phyloP scores from a whole-genome alignment of 2,113 vertebrate species.

The Indicator indicator region DNA sequence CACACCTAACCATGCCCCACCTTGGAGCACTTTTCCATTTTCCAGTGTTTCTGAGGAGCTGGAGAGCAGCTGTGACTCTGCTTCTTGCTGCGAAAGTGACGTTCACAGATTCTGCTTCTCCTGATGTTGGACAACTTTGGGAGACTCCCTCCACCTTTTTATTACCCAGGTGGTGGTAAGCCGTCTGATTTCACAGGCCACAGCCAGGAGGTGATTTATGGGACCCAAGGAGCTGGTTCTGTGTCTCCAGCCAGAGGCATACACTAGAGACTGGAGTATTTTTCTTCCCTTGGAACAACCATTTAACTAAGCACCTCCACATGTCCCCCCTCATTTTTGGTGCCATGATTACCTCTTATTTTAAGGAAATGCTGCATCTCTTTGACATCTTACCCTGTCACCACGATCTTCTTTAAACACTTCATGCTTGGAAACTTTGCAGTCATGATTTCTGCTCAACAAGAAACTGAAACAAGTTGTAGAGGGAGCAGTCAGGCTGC shows the following conservation, averaged over 20 bases:
- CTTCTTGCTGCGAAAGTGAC: background rate
- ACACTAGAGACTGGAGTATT: too few species aligned
- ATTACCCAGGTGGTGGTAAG: accelerated
- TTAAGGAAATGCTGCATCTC: background rate
- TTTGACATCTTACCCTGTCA: background rate
- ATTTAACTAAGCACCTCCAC: background rate
- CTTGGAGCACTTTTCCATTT: background rate
- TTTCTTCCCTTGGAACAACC: background rate
- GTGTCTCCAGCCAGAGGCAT: background rate
- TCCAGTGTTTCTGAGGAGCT: background rate
- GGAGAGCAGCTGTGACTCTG: background rate
- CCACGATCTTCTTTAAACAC: background rate
- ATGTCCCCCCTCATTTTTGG: background rate
- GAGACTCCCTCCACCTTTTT: background rate
- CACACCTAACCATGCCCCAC: background rate
- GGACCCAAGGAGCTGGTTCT: background rate
- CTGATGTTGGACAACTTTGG: background rate
- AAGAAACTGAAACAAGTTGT: constrained; percentile 67
- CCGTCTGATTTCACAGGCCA: background rate
- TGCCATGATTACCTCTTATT: background rate
- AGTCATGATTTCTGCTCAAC: constrained; percentile 43
- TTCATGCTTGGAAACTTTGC: constrained; percentile 14
- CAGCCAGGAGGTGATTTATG: background rate
- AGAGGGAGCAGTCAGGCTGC: constrained; percentile 38
- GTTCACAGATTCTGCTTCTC: background rate